These are phyloP conservation scores for Megatriorchis doriae DNA, from an alignment of 2,113 vertebrate species.

Conservation along the genomic window DNA sequence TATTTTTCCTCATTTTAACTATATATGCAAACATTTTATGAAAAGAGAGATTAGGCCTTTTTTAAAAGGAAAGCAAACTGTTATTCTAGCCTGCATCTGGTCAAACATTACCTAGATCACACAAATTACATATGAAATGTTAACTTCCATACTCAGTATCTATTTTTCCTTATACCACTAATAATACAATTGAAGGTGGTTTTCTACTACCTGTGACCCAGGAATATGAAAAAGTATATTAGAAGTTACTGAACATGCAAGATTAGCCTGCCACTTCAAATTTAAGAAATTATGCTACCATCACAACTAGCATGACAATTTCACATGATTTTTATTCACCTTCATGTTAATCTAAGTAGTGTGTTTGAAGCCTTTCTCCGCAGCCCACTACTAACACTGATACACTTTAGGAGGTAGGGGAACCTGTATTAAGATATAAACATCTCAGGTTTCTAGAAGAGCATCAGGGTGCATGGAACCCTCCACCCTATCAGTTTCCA, in stretches of 20 bases:
- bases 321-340: background rate
- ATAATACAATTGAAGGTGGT: background rate
- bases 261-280: background rate
- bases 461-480: background rate
- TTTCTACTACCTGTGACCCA: background rate
- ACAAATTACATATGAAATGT: background rate
- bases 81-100: background rate
- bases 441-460: background rate
- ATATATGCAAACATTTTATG: background rate
- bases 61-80: background rate
- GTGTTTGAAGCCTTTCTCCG: background rate
- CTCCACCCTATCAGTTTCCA: background rate
- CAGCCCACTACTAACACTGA: background rate
- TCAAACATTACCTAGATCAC: background rate
- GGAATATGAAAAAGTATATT: background rate
- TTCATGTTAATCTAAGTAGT: background rate
- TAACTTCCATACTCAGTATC: background rate
- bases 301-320: background rate
- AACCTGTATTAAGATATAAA: background rate
- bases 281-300: background rate
- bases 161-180: background rate
- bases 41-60: background rate
- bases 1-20: background rate
- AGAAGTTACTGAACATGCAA: background rate
- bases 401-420: background rate